A percentile compares a stretch with the other conserved stretches of the same genome.
Conservation (phyloP, 2,113 vertebrate genomes). For the Pelecanoides urinatrix region DNA sequence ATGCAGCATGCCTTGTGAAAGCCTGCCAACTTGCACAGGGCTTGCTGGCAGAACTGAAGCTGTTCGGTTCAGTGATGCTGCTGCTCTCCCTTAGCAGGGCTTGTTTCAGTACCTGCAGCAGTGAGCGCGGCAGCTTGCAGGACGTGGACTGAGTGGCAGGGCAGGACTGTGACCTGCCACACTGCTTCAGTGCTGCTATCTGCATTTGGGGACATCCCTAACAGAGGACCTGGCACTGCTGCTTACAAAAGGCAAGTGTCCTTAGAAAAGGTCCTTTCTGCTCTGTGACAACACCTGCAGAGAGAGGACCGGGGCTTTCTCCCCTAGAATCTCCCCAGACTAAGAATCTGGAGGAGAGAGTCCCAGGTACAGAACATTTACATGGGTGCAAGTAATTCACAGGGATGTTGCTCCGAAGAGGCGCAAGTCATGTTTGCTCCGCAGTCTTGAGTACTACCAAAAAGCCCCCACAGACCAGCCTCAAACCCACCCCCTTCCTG, state of each 20-base stretch:
- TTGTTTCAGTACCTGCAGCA: background rate
- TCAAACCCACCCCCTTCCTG: background rate
- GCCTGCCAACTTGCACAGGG: background rate
- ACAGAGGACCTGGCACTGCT: background rate
- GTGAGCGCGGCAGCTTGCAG: rapidly evolving
- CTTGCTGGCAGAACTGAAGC: background rate
- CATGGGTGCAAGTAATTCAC: background rate
- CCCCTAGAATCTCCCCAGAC: background rate
- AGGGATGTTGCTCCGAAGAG: background rate
- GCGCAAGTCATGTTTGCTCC: background rate
- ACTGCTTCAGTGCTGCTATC: background rate
- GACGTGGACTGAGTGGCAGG: background rate
- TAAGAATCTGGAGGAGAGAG: background rate
- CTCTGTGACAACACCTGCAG: background rate
- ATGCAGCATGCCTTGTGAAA: rapidly evolving
- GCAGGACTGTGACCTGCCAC: background rate
- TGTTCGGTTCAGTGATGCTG: rapidly evolving
- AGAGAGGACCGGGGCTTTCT: background rate
- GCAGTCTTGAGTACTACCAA: background rate
- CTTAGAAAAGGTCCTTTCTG: background rate
- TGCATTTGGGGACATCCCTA: no score
- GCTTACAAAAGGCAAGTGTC: background rate
- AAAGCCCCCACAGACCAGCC: background rate
- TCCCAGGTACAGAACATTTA: background rate
- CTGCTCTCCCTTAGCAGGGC: background rate